Percentiles rank a stretch among this genome's conserved stretches.
Evolutionary conservation across 2,888 invertebrate species (phyloP).

Genomic region (Melanostoma mellinum): DNA sequence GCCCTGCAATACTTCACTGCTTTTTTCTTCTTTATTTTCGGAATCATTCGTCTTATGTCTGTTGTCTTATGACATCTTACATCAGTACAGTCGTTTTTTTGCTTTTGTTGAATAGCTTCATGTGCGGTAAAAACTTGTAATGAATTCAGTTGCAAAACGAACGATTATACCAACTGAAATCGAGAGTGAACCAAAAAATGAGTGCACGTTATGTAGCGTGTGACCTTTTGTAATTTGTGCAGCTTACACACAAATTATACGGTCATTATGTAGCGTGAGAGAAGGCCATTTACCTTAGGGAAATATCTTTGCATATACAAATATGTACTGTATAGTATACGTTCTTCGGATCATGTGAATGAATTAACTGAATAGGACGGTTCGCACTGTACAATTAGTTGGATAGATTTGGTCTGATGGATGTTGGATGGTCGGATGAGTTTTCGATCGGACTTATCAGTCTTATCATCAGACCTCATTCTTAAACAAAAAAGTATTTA

Average conservation of each 20-base stretch:
- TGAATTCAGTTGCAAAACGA: slow-evolving; percentile 43
- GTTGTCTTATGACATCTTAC: slow-evolving; percentile 21
- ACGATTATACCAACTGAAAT: slow-evolving; percentile 48
- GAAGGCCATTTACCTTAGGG: slow-evolving; percentile 32
- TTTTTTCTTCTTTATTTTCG: slow-evolving; percentile 36
- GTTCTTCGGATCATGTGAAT: too few relatives aligned
- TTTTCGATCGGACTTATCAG: too few relatives aligned
- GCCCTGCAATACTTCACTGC: slow-evolving; percentile 12
- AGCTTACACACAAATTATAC: slow-evolving; percentile 31
- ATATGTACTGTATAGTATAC: too few relatives aligned
- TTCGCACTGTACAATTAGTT: too few relatives aligned
- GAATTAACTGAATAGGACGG: too few relatives aligned
- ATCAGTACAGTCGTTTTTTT: slow-evolving; percentile 12
- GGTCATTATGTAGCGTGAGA: slow-evolving; percentile 17
- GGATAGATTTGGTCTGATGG: too few relatives aligned
- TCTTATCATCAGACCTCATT: too few relatives aligned
- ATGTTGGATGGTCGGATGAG: too few relatives aligned
- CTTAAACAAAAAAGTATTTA: too few relatives aligned
- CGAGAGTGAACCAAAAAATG: slow-evolving; percentile 46
- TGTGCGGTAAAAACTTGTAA: slow-evolving; percentile 35
- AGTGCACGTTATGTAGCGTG: slow-evolving; percentile 39
- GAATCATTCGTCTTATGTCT: slow-evolving; percentile 34
- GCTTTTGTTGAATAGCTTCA: slow-evolving; percentile 24
- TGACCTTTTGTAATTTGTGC: slow-evolving; percentile 49
- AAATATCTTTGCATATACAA: background rate